Percentiles rank a stretch among this genome's conserved stretches.
These are phyloP conservation scores for Sylvia borin DNA, from an alignment of 2,797 vertebrate genomes.

Conservation along the genomic window DNA sequence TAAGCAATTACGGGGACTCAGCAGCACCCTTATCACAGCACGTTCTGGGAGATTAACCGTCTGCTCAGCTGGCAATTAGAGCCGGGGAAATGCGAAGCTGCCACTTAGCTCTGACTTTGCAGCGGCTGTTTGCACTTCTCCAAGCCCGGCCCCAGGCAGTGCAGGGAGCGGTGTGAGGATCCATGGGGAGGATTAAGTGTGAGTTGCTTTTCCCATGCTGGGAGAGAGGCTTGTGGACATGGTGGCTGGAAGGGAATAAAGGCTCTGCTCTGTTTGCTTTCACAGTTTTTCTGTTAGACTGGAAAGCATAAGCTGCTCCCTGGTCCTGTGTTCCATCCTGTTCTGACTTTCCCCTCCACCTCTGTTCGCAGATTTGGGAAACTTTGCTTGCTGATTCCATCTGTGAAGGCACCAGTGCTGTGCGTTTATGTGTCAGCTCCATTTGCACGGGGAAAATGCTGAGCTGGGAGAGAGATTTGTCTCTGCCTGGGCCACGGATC, in stretches of 20 bases:
- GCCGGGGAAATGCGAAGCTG: slow-evolving; percentile 49
- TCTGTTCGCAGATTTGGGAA: not conserved
- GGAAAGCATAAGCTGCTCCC: not conserved
- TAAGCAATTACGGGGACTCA: slow-evolving; percentile 38
- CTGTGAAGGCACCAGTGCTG: not conserved
- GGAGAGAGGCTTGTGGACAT: not conserved
- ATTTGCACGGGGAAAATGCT: not conserved
- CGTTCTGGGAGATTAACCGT: slow-evolving; percentile 32
- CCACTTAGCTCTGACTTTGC: slow-evolving; percentile 39
- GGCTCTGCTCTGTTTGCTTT: not conserved
- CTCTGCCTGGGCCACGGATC: not conserved
- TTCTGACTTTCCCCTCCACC: not conserved
- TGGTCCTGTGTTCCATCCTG: not conserved
- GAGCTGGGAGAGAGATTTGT: not conserved
- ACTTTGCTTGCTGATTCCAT: not conserved
- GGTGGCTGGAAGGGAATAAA: not conserved
- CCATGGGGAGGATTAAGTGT: not conserved
- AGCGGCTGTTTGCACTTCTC: slow-evolving; percentile 2
- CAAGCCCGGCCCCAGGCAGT: not conserved
- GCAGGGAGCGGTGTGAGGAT: not conserved
- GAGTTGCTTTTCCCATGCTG: not conserved
- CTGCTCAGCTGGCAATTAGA: slow-evolving; percentile 52
- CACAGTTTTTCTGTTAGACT: not conserved
- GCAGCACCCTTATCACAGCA: slow-evolving; percentile 41
- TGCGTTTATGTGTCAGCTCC: not conserved